These are phyloP conservation scores for Stegostoma tigrinum DNA, from an alignment of 2,113 vertebrate species.

Conservation along the genomic window DNA sequence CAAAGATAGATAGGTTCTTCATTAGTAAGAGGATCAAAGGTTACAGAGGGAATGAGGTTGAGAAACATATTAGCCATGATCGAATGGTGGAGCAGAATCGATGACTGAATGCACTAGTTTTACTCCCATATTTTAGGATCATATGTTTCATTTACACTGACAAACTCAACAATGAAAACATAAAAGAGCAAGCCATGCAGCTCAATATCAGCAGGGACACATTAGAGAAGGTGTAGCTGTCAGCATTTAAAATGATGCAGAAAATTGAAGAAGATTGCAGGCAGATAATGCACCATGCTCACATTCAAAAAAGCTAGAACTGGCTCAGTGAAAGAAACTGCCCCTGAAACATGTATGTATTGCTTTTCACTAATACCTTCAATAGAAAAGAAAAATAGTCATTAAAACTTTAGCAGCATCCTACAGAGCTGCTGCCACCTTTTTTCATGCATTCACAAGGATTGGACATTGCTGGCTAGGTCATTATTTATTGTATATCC, in stretches of 20 bases:
- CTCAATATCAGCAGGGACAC: neutral
- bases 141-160: neutral
- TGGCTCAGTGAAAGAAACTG: neutral
- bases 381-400: neutral
- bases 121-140: too few species aligned
- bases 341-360: neutral
- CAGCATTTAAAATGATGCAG: neutral
- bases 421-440: neutral
- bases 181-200: neutral
- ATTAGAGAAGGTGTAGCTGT: neutral
- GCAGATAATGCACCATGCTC: neutral
- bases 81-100: too few species aligned
- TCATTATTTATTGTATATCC: too few species aligned
- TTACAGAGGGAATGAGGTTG: too few species aligned
- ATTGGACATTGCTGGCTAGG: too few species aligned
- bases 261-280: neutral
- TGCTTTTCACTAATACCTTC: neutral
- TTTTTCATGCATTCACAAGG: too few species aligned
- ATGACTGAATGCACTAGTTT: too few species aligned
- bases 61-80: too few species aligned
- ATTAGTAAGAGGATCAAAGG: too few species aligned
- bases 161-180: neutral
- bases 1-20: too few species aligned
- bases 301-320: neutral
- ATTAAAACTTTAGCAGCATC: neutral